A percentile compares a stretch with the other conserved stretches of the same genome.
Conservation (phyloP, 2,888 invertebrate species). For the Diaphora mendica region DNA sequence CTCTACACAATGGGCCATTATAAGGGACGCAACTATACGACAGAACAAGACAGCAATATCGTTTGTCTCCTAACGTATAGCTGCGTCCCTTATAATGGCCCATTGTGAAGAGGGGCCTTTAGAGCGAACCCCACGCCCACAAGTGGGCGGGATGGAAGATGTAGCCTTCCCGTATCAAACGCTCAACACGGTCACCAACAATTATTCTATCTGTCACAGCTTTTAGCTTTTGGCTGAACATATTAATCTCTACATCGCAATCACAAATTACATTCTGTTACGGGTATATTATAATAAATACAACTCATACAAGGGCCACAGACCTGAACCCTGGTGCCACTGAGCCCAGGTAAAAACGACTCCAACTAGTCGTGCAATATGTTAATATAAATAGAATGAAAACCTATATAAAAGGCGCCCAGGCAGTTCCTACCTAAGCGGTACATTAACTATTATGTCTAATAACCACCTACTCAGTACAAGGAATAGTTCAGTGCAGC, state of each 20-base stretch:
- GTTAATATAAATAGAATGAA: conserved; percentile 36
- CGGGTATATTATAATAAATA: conserved; percentile 16
- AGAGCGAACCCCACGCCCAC: background rate
- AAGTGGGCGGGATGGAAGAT: background rate
- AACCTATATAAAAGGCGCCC: conserved; percentile 39
- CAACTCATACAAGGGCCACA: conserved; percentile 10
- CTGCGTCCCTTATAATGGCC: no score
- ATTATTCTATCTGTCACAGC: conserved; percentile 29
- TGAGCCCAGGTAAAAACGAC: conserved; percentile 17
- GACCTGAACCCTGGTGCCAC: conserved; percentile 36
- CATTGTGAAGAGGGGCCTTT: no score
- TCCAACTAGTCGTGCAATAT: conserved; percentile 17
- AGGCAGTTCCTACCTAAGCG: conserved; percentile 46
- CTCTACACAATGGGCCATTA: no score
- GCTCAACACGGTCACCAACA: conserved; percentile 15
- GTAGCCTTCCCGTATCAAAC: background rate
- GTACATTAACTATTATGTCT: conserved; percentile 44
- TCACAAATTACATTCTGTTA: conserved; percentile 25
- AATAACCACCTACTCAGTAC: conserved; percentile 26
- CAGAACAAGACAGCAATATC: no score
- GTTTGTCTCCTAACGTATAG: no score
- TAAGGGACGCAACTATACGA: no score
- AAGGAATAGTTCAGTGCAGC: conserved; percentile 4
- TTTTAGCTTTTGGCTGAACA: conserved; percentile 23
- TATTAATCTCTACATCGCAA: conserved; percentile 26